phyloP scores from a whole-genome alignment of 2,113 vertebrate genomes.

The Polypterus bichir region DNA sequence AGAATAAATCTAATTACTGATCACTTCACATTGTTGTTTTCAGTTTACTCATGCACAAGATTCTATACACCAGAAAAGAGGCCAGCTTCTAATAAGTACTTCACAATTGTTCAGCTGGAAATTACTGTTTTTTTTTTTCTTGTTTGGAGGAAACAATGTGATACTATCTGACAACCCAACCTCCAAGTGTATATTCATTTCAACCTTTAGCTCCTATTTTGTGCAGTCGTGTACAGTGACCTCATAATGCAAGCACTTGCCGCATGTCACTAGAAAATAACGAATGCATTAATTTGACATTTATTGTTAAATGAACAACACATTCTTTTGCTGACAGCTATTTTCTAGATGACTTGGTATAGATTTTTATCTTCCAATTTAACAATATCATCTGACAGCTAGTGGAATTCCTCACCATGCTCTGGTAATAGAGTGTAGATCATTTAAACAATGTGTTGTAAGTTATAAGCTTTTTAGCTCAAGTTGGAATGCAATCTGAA shows the following conservation, averaged over 20 bases:
- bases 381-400: conserved; percentile 2
- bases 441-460: background rate
- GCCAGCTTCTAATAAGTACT: background rate
- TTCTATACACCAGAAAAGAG: background rate
- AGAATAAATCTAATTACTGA: too few species aligned
- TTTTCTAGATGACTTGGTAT: conserved; percentile 5
- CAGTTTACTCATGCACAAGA: background rate
- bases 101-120: background rate
- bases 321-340: background rate
- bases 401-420: background rate
- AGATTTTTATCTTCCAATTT: background rate
- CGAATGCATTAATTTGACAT: conserved; percentile 2
- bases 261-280: conserved; percentile 1
- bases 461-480: background rate
- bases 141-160: conserved; percentile 2
- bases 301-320: conserved; percentile 4
- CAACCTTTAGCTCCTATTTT: background rate
- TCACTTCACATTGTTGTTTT: too few species aligned
- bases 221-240: background rate
- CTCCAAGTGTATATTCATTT: background rate
- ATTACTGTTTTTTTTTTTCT: background rate
- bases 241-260: background rate
- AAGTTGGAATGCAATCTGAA: background rate
- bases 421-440: background rate
- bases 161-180: conserved; percentile 4